phyloP scores from a whole-genome alignment of 2,888 invertebrate species.

The Cistogaster globosa region DNA sequence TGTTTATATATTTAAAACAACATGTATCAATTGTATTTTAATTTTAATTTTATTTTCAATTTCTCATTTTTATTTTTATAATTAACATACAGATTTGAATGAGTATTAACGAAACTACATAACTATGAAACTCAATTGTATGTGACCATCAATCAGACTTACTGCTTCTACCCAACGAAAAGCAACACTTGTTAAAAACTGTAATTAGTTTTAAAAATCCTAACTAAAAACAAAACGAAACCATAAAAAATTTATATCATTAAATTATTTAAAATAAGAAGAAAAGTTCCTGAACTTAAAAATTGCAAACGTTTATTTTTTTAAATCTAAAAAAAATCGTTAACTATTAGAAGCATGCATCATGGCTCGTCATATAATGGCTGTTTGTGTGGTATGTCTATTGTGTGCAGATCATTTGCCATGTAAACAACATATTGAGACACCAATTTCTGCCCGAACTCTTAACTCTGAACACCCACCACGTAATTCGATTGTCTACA shows the following conservation, averaged over 20 bases:
- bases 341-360: conserved; percentile 68
- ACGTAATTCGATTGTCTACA: conserved; percentile 77
- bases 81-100: conserved; percentile 57
- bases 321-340: background rate
- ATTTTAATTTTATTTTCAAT: too few relatives aligned
- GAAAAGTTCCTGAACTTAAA: conserved; percentile 56
- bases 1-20: too few relatives aligned
- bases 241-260: background rate
- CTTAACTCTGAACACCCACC: conserved; percentile 65
- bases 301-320: conserved; percentile 1
- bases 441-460: conserved; percentile 68
- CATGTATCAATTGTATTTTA: conserved; percentile 36
- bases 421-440: conserved; percentile 88
- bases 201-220: background rate
- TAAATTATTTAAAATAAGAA: conserved; percentile 40
- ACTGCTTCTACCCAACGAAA: background rate
- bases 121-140: conserved; percentile 45
- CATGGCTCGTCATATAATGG: conserved; percentile 87
- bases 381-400: conserved; percentile 92
- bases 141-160: conserved; percentile 12
- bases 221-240: background rate
- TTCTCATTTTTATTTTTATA: conserved; percentile 21
- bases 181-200: conserved; percentile 31
- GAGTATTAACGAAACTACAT: conserved; percentile 49
- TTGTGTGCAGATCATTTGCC: conserved; percentile 90